A percentile compares a stretch with the other conserved stretches of the same genome.
Evolutionary conservation across 1,140 invertebrate genomes (phyloP).

Genomic region (Ceratoteleas bidentatus): DNA sequence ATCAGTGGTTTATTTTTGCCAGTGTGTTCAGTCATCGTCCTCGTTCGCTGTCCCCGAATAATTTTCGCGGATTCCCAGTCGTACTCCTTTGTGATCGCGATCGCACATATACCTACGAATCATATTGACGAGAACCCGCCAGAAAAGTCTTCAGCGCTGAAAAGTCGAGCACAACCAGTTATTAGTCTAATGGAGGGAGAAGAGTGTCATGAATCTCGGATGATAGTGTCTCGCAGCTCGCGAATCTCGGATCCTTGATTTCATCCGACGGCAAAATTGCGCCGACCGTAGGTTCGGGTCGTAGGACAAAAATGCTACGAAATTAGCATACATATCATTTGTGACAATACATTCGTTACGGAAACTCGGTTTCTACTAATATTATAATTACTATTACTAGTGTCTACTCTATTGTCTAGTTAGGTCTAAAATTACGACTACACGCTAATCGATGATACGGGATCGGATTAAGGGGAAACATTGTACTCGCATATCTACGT

Average conservation of each 20-base stretch:
- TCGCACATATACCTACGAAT: conserved; percentile 58
- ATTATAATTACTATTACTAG: conserved; percentile 73
- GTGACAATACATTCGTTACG: conserved; percentile 81
- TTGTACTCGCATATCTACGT: conserved; percentile 51
- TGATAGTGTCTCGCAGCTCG: too few species aligned
- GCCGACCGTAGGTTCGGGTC: conserved; percentile 67
- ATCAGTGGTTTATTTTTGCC: conserved; percentile 6
- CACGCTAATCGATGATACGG: conserved; percentile 44
- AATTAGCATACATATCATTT: conserved; percentile 82
- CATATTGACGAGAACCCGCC: conserved; percentile 54
- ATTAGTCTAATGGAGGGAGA: conserved; percentile 67
- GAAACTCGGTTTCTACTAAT: conserved; percentile 80
- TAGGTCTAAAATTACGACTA: conserved; percentile 54
- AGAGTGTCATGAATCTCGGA: too few species aligned
- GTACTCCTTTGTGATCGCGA: conserved; percentile 69
- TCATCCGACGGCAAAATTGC: conserved; percentile 75
- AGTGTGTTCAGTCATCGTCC: too few species aligned
- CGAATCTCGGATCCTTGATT: conserved; percentile 72
- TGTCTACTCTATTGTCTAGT: conserved; percentile 61
- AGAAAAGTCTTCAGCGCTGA: conserved; percentile 73
- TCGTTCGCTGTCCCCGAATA: too few species aligned
- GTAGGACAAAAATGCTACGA: conserved; percentile 71
- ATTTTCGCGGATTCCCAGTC: conserved; percentile 53
- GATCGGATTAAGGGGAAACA: conserved; percentile 30
- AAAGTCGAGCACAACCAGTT: conserved; percentile 59